A percentile compares a stretch with the other conserved stretches of the same genome.
phyloP scores from a whole-genome alignment of 2,113 vertebrate genomes.

The Syrmaticus mikado region DNA sequence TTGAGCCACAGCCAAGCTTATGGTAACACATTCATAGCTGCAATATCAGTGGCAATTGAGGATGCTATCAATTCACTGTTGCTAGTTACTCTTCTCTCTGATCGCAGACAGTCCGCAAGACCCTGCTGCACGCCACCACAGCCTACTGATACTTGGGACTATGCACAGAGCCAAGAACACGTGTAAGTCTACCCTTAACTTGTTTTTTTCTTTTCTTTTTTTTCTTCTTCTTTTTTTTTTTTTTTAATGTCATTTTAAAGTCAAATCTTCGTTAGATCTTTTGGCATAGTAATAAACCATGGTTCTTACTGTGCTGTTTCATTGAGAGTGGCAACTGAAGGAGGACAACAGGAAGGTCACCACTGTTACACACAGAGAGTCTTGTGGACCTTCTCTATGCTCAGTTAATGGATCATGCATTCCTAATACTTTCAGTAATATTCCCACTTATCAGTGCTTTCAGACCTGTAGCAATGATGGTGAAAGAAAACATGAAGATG shows the following conservation, averaged over 20 bases:
- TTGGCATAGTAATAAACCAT: neutral
- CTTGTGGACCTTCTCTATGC: neutral
- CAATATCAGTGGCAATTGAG: neutral
- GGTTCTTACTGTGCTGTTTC: neutral
- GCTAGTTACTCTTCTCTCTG: neutral
- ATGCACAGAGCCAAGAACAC: neutral
- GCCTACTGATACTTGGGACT: neutral
- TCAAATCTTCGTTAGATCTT: neutral
- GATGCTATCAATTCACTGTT: neutral
- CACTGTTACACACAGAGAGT: neutral
- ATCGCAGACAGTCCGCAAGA: rapidly evolving
- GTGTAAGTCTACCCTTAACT: neutral
- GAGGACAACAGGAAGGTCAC: neutral
- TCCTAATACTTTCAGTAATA: neutral
- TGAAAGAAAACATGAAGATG: neutral
- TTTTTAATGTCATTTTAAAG: neutral
- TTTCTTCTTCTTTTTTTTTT: neutral
- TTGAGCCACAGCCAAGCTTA: neutral
- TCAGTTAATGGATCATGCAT: neutral
- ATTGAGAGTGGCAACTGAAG: neutral
- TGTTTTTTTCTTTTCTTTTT: neutral
- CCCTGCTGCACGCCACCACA: neutral
- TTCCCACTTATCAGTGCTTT: neutral
- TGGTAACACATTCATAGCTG: neutral
- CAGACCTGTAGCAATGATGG: neutral